Percentiles rank a stretch among this genome's conserved stretches.
These are phyloP conservation scores for Corythornis vintsioides DNA, from an alignment of 2,113 vertebrate genomes.

Conservation along the genomic window DNA sequence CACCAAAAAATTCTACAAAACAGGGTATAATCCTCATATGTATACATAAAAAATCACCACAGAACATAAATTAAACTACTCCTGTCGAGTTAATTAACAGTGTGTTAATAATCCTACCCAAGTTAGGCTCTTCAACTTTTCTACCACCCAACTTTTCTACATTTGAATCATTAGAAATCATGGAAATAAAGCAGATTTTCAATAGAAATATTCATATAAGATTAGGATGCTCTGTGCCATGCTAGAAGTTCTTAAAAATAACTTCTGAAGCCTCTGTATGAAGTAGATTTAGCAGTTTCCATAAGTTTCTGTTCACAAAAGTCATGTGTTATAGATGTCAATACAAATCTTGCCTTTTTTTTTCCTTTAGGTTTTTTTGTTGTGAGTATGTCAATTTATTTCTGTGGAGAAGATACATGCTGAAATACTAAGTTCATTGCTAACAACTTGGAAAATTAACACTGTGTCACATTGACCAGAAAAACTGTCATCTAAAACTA, in stretches of 20 bases:
- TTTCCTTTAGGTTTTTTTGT: not conserved
- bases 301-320: not conserved
- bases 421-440: not conserved
- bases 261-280: not conserved
- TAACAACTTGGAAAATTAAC: not conserved
- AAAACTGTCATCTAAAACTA: not conserved
- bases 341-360: not conserved
- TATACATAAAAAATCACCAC: not conserved
- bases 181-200: not conserved
- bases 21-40: not conserved
- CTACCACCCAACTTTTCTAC: not conserved
- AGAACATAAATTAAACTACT: not conserved
- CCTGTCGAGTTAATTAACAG: not conserved
- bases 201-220: not conserved
- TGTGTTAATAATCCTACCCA: not conserved
- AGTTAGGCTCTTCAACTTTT: not conserved
- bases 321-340: not conserved
- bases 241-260: not conserved
- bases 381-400: not conserved
- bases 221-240: not conserved
- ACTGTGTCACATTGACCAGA: not conserved
- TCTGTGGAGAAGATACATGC: not conserved
- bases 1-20: not conserved
- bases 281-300: not conserved
- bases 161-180: not conserved